Percentiles rank a stretch among this genome's conserved stretches.
phyloP scores from a whole-genome alignment of 2,797 vertebrate species.

The Poecilia picta region DNA sequence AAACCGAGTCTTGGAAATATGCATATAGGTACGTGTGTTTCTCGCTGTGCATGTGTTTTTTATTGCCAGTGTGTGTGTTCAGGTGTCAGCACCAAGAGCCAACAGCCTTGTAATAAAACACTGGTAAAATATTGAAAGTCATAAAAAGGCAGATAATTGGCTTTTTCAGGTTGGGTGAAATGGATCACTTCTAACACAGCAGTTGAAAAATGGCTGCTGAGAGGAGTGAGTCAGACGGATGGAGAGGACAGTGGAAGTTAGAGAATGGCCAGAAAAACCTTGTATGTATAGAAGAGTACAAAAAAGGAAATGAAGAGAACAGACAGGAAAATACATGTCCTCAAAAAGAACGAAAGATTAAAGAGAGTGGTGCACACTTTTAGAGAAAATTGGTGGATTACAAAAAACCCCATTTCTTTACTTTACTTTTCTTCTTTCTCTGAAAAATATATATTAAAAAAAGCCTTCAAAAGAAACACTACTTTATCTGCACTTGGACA shows the following conservation, averaged over 20 bases:
- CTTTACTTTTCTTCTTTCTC: slow-evolving; percentile 10
- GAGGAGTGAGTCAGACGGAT: slow-evolving; percentile 35
- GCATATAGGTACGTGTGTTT: slow-evolving; percentile 11
- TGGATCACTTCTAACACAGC: slow-evolving; percentile 64
- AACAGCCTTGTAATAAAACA: slow-evolving; percentile 57
- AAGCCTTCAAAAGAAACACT: slow-evolving; percentile 1
- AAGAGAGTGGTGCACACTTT: slow-evolving; percentile 1
- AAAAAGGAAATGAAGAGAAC: slow-evolving; percentile 5
- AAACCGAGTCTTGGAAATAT: slow-evolving; percentile 30
- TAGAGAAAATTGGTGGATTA: slow-evolving; percentile 10
- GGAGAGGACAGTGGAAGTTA: slow-evolving; percentile 16
- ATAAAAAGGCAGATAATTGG: slow-evolving; percentile 79
- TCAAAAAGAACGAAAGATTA: slow-evolving; percentile 1
- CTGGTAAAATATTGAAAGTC: slow-evolving; percentile 76
- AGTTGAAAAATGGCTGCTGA: slow-evolving; percentile 59
- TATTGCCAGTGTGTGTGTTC: slow-evolving; percentile 29
- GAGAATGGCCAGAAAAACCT: slow-evolving; percentile 2
- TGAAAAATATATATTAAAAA: slow-evolving; percentile 18
- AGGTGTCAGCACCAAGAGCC: slow-evolving; percentile 43
- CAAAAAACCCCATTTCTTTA: slow-evolving; percentile 17
- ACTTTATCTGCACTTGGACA: slow-evolving; percentile 13
- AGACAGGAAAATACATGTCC: not conserved
- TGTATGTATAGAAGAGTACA: slow-evolving; percentile 7
- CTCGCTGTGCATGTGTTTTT: slow-evolving; percentile 24
- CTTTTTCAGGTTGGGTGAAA: slow-evolving; percentile 72